A percentile compares a stretch with the other conserved stretches of the same genome.
phyloP scores from a whole-genome alignment of 2,888 invertebrate species.

The Melanostoma mellinum region DNA sequence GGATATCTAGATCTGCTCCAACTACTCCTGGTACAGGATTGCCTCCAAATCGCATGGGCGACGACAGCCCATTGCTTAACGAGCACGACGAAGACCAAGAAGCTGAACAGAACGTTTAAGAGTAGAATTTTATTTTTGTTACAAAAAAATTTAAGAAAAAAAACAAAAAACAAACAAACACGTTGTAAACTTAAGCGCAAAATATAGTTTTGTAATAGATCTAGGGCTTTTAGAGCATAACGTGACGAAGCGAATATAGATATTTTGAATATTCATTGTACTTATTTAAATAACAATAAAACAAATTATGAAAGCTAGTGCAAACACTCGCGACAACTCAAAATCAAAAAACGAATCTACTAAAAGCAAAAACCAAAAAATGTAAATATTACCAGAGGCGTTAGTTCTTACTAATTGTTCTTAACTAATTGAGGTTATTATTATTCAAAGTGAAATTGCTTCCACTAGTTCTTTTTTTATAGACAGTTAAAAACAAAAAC shows the following conservation, averaged over 20 bases:
- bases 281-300: conserved; percentile 35
- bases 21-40: conserved; percentile 88
- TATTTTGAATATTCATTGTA: conserved; percentile 59
- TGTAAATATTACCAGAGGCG: conserved; percentile 54
- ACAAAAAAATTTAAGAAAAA: conserved; percentile 14
- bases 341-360: conserved; percentile 37
- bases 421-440: conserved; percentile 15
- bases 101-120: conserved; percentile 75
- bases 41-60: conserved; percentile 86
- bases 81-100: conserved; percentile 84
- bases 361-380: conserved; percentile 7
- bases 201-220: conserved; percentile 69
- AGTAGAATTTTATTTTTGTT: conserved; percentile 65
- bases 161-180: conserved; percentile 28
- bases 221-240: conserved; percentile 65
- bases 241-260: conserved; percentile 64
- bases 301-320: conserved; percentile 40
- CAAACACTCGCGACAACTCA: conserved; percentile 48
- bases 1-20: conserved; percentile 90
- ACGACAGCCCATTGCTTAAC: conserved; percentile 86
- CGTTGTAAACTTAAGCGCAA: conserved; percentile 71
- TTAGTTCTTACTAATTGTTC: conserved; percentile 46
- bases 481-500: conserved; percentile 8
- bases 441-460: conserved; percentile 43
- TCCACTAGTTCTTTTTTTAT: conserved; percentile 20